These are phyloP conservation scores for Xestia rhomboidea DNA, from an alignment of 2,888 invertebrate species.

Conservation along the genomic window DNA sequence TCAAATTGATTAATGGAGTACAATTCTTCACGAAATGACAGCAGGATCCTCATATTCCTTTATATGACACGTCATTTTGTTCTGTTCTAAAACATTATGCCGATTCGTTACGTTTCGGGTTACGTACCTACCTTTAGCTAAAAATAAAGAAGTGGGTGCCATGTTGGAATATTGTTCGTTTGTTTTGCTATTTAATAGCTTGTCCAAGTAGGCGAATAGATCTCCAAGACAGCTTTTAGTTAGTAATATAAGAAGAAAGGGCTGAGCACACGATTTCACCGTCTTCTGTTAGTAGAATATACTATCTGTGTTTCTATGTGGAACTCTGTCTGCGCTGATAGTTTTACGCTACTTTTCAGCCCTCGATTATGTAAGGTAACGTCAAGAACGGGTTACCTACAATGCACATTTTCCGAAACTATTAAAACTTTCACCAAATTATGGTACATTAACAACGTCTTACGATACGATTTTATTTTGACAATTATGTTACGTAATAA, in stretches of 20 bases:
- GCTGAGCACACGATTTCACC: constrained; percentile 43
- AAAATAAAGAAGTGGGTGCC: constrained; percentile 5
- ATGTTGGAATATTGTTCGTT: constrained; percentile 12
- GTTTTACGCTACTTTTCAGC: constrained; percentile 31
- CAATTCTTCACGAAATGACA: constrained; percentile 59
- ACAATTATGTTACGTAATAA: constrained; percentile 88
- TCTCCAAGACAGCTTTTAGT: constrained; percentile 47
- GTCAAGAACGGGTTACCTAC: constrained; percentile 54
- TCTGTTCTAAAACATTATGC: constrained; percentile 49
- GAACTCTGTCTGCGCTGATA: not conserved
- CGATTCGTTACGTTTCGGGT: constrained; percentile 44
- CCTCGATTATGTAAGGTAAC: constrained; percentile 47
- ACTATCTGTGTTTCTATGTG: constrained; percentile 3
- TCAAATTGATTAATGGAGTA: constrained; percentile 60
- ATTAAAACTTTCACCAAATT: constrained; percentile 85
- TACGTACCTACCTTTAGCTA: constrained; percentile 12
- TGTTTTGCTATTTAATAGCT: constrained; percentile 36
- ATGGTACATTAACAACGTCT: constrained; percentile 77
- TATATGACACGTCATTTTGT: constrained; percentile 35
- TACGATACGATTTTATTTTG: constrained; percentile 85
- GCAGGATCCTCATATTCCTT: constrained; percentile 42
- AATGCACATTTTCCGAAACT: constrained; percentile 65
- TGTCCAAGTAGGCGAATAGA: constrained; percentile 18
- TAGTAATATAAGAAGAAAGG: constrained; percentile 34
- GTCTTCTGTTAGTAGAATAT: constrained; percentile 17